Evolutionary conservation across 2,888 invertebrate genomes (phyloP).

Genomic region (Thymelicus acteon): DNA sequence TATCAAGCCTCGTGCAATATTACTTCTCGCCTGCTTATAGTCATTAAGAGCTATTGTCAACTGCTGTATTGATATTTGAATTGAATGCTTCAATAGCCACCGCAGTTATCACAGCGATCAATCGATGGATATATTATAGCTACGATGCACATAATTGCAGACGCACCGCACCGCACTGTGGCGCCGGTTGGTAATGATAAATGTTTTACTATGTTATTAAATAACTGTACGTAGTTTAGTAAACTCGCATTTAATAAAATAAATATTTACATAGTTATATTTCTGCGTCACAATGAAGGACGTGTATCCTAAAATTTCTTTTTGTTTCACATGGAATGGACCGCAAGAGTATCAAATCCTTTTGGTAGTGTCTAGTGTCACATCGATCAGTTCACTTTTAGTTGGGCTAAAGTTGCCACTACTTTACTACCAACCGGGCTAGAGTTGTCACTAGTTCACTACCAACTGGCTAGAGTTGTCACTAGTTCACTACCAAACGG

Average conservation of each 20-base stretch:
- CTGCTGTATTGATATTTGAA: conserved; percentile 74
- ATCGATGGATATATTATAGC: conserved; percentile 68
- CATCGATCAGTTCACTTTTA: too few species aligned
- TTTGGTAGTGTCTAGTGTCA: too few species aligned
- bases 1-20: conserved; percentile 74
- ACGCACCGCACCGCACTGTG: conserved; percentile 31
- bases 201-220: conserved; percentile 9
- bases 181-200: conserved; percentile 19
- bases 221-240: conserved; percentile 8
- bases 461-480: too few species aligned
- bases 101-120: conserved; percentile 69
- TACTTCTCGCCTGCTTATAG: conserved; percentile 75
- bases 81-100: conserved; percentile 74
- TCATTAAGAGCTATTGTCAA: conserved; percentile 81
- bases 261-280: too few species aligned
- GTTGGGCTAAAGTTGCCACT: too few species aligned
- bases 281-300: too few species aligned
- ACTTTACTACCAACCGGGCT: too few species aligned
- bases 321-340: too few species aligned
- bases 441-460: too few species aligned
- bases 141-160: conserved; percentile 59
- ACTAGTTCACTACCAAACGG: too few species aligned
- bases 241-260: not conserved
- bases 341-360: too few species aligned
- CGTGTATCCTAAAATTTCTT: too few species aligned